phyloP scores from a whole-genome alignment of 23 tunicate species.

The Diplosoma virens region DNA sequence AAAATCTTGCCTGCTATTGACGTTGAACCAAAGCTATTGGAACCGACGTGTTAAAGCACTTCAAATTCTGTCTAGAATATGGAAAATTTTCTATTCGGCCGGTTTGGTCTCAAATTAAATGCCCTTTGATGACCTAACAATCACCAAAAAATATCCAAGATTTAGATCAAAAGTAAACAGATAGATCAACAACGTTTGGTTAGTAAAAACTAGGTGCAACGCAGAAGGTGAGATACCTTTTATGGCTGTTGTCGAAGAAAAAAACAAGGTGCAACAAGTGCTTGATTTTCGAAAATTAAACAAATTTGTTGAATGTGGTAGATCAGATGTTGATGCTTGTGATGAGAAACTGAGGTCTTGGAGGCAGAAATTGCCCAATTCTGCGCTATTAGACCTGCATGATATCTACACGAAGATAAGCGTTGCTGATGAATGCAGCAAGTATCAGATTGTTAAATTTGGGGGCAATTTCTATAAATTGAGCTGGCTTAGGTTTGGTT shows the following conservation, averaged over 20 bases:
- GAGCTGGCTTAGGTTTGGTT: conserved; percentile 15
- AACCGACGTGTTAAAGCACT: not conserved
- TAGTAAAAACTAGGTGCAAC: not conserved
- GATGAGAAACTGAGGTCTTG: conserved; percentile 12
- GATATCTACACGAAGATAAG: not conserved
- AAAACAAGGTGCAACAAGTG: not conserved
- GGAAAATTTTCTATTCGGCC: not conserved
- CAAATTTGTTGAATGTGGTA: not conserved
- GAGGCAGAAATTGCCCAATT: conserved; percentile 7
- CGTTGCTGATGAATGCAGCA: conserved; percentile 14
- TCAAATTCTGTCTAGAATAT: not conserved
- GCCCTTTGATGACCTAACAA: not conserved
- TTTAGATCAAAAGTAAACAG: not conserved
- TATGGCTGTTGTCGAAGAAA: not conserved
- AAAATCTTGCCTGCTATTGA: not conserved
- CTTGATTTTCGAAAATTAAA: not conserved
- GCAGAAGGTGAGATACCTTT: not conserved
- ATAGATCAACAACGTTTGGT: not conserved
- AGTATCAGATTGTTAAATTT: conserved; percentile 2
- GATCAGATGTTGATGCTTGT: conserved; percentile 10
- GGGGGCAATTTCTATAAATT: not conserved
- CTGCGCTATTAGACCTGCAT: not conserved
- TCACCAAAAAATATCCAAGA: not conserved
- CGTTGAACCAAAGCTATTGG: not conserved
- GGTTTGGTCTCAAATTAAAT: not conserved